Conservation (phyloP, 2,888 invertebrate genomes). For the Prosapia bicincta region DNA sequence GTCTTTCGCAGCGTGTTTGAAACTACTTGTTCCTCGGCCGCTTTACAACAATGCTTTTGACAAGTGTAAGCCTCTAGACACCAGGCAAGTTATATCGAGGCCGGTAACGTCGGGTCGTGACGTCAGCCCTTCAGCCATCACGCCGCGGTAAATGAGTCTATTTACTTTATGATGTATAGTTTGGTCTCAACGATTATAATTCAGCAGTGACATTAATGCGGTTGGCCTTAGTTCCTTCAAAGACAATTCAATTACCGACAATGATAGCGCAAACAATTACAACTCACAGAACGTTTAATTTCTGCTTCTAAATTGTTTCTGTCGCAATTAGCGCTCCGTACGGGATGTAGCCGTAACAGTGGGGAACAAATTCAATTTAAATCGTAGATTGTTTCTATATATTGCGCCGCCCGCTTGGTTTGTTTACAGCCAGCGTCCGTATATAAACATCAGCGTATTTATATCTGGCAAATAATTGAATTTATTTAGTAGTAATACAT, state of each 20-base stretch:
- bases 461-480: too few relatives aligned
- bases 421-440: not conserved
- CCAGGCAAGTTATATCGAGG: not conserved
- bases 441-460: too few relatives aligned
- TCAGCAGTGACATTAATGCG: not conserved
- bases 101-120: not conserved
- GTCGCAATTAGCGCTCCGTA: not conserved
- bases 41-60: too few relatives aligned
- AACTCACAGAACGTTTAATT: not conserved
- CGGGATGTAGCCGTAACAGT: not conserved
- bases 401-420: too few relatives aligned
- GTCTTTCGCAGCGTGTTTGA: too few relatives aligned
- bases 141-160: not conserved
- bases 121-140: not conserved
- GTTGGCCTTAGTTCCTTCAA: not conserved
- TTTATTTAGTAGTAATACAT: too few relatives aligned
- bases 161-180: not conserved
- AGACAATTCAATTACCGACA: not conserved
- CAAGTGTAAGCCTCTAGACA: not conserved
- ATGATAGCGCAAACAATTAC: not conserved
- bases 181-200: not conserved
- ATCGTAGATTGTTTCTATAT: not conserved
- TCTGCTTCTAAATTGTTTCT: not conserved
- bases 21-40: too few relatives aligned
- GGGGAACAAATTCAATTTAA: slow-evolving; percentile 2